Evolutionary conservation across 2,797 vertebrate species (phyloP), one percentile per base, ranked within the genome.

Genomic region (Darevskia mixta): DNA sequence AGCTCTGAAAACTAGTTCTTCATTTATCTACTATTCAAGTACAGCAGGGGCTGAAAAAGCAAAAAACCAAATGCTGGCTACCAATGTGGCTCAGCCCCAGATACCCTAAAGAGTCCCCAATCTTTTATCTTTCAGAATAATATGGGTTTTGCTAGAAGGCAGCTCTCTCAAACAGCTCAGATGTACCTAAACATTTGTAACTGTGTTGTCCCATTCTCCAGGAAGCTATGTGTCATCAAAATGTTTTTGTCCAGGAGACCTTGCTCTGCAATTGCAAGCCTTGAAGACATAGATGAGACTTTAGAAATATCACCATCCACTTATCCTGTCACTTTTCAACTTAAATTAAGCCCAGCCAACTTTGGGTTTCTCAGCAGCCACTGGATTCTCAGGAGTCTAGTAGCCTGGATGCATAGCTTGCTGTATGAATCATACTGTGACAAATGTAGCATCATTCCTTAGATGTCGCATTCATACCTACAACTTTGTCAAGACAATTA

Each of bases 21-120:
- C 43, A 67, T 90, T 81, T 86, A 83, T 79, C 84, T 78, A 72
- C n/a, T 89, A 88, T 89, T 90, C 80, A 90, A 90, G 89, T 49
- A 67, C 0, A 86, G 43, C 23, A 23, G 80, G n/a, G 49, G 58
- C 18, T 83, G 32, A 20, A 75, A 29, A 27, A 76, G 45, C 72
- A 89, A 79, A 73, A 27, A 27, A 13, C 25, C 25, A 69, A 69
- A 69, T 25, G 9, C 23, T 25, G 7, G 75, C 66, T 82, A 88
- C 25, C 82, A 80, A 79, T 73, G 76, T 90, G 84, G 11, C 83
- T 80, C 43, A 85, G 58, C 27, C 75, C 87, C 79, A 90, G 79
- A 71, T 20, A 77, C 69, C 5, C 15, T 25, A 55, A 77, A 67
- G 32, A 23, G 27, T 69, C 18, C 9, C 27, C 61, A 8, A 7